A percentile compares a stretch with the other conserved stretches of the same genome.
phyloP scores from a whole-genome alignment of 2,888 invertebrate genomes.

The Elegia similella region DNA sequence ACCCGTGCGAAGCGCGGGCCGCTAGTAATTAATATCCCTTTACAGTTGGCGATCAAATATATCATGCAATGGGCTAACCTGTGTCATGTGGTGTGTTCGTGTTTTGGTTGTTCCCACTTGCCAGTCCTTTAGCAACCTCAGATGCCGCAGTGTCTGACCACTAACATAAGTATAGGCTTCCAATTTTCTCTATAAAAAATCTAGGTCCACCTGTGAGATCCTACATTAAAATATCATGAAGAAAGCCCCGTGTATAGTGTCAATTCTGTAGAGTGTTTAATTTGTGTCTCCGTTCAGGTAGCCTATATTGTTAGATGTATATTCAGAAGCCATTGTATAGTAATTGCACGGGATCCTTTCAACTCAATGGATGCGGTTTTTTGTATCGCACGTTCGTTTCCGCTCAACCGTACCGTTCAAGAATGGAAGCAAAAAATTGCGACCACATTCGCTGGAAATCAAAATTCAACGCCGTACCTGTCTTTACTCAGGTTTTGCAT shows the following conservation, averaged over 20 bases:
- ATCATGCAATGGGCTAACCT: too few species aligned
- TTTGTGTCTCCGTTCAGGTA: slow-evolving; percentile 11
- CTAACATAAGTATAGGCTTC: too few species aligned
- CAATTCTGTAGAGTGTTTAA: neutral
- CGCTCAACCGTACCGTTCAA: slow-evolving; percentile 14
- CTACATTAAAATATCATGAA: too few species aligned
- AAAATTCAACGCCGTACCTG: neutral
- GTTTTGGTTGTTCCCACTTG: too few species aligned
- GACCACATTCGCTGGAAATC: slow-evolving; percentile 10
- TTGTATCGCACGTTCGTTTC: slow-evolving; percentile 23
- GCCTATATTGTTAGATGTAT: slow-evolving; percentile 7
- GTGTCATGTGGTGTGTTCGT: too few species aligned
- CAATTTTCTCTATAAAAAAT: too few species aligned
- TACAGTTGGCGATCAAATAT: too few species aligned
- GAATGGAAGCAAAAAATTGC: slow-evolving; percentile 30
- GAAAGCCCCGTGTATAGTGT: neutral
- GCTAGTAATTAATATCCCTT: too few species aligned
- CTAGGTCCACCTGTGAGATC: too few species aligned
- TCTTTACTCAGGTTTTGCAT: neutral
- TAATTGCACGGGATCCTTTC: slow-evolving; percentile 42
- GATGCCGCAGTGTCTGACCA: too few species aligned
- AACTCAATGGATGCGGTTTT: slow-evolving; percentile 27
- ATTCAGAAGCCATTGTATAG: slow-evolving; percentile 25
- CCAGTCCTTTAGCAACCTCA: too few species aligned
- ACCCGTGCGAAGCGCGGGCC: too few species aligned